Evolutionary conservation across 2,888 invertebrate species (phyloP).

Genomic region (Sceliomorpha sp.): DNA sequence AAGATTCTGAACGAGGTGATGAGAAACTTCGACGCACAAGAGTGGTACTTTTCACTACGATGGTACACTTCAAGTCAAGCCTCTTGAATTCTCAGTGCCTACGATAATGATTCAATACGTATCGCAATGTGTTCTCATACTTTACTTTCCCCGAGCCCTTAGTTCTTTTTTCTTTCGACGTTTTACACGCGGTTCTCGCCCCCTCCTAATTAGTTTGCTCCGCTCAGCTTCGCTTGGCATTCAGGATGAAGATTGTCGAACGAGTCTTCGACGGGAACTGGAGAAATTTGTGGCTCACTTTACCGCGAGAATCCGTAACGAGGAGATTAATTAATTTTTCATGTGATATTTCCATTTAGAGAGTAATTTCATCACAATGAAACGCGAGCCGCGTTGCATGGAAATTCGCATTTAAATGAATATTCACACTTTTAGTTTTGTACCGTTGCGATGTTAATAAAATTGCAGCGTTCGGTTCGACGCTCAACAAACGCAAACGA

Average conservation of each 20-base stretch:
- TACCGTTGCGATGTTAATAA: too few species aligned
- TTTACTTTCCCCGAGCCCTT: conserved; percentile 15
- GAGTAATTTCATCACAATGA: conserved; percentile 20
- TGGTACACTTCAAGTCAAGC: conserved; percentile 42
- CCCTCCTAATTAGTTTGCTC: conserved; percentile 30
- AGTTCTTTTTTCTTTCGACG: conserved; percentile 19
- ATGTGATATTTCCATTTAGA: conserved; percentile 5
- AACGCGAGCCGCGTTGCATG: background rate
- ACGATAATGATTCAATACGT: conserved; percentile 34
- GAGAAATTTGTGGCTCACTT: conserved; percentile 12
- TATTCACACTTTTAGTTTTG: too few species aligned
- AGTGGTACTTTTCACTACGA: conserved; percentile 36
- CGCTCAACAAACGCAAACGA: too few species aligned
- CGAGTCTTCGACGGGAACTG: conserved; percentile 11
- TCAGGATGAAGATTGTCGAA: conserved; percentile 11
- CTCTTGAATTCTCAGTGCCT: conserved; percentile 39
- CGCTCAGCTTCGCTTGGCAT: conserved; percentile 7
- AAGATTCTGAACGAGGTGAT: conserved; percentile 17
- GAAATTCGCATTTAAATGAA: background rate
- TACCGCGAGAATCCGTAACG: conserved; percentile 8
- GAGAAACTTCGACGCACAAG: conserved; percentile 20
- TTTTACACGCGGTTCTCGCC: conserved; percentile 28
- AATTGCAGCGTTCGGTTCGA: too few species aligned
- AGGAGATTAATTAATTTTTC: conserved; percentile 23
- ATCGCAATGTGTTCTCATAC: conserved; percentile 14